Evolutionary conservation across 2,888 invertebrate genomes (phyloP).

Genomic region (Stenotaenia linearis): DNA sequence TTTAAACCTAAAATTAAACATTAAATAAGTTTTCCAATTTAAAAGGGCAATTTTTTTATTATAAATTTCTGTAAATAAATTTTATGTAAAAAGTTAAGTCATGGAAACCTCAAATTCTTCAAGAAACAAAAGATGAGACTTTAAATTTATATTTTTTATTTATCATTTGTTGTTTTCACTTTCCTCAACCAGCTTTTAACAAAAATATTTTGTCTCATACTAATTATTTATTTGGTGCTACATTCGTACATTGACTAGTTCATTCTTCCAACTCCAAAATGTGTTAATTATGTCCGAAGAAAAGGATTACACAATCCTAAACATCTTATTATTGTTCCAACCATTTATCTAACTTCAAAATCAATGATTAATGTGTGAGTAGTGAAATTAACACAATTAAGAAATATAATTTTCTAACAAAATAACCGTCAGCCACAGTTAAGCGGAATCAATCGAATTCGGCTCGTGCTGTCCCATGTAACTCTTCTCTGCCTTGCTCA

Average conservation of each 20-base stretch:
- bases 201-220: not conserved
- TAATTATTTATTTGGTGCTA: conserved; percentile 7
- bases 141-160: not conserved
- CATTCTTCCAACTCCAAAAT: conserved; percentile 1
- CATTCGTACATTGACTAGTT: conserved; percentile 1
- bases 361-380: not conserved
- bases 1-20: too few relatives aligned
- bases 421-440: not conserved
- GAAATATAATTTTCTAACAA: not conserved
- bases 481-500: conserved; percentile 35
- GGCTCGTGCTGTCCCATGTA: conserved; percentile 14
- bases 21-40: too few relatives aligned
- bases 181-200: not conserved
- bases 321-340: not conserved
- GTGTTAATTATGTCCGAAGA: not conserved
- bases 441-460: not conserved
- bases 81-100: not conserved
- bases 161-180: not conserved
- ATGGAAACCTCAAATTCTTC: too few relatives aligned
- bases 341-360: not conserved
- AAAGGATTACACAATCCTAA: conserved; percentile 10
- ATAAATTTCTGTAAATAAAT: too few relatives aligned
- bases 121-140: too few relatives aligned
- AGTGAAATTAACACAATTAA: not conserved
- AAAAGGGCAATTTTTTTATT: too few relatives aligned